A percentile compares a stretch with the other conserved stretches of the same genome.
Evolutionary conservation across 1,140 invertebrate species (phyloP).

Genomic region (Coptotermes formosanus): DNA sequence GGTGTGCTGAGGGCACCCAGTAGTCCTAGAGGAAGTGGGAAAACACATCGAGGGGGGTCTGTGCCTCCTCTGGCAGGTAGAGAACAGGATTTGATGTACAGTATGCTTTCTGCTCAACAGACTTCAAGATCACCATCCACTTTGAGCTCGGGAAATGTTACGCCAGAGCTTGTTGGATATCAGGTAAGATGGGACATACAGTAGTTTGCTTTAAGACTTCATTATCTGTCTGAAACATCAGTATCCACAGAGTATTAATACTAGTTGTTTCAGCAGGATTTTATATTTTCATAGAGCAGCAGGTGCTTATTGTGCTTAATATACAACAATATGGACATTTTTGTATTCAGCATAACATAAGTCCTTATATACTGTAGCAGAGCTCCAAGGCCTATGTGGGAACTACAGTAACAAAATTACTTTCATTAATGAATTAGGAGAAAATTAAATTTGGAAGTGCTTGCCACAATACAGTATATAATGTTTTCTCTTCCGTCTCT

Average conservation of each 20-base stretch:
- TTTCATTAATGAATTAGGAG: too few relatives aligned
- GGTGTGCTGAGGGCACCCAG: conserved; percentile 36
- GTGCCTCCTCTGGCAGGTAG: conserved; percentile 38
- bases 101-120: neutral
- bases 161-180: conserved; percentile 47
- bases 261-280: too few relatives aligned
- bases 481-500: too few relatives aligned
- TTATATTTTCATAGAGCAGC: too few relatives aligned
- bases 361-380: too few relatives aligned
- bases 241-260: neutral
- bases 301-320: too few relatives aligned
- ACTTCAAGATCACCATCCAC: conserved; percentile 36
- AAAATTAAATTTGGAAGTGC: too few relatives aligned
- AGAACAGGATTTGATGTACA: conserved; percentile 13
- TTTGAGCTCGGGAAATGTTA: conserved; percentile 43
- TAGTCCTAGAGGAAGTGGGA: conserved; percentile 42
- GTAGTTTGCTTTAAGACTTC: neutral
- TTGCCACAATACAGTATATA: too few relatives aligned
- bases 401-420: too few relatives aligned
- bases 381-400: too few relatives aligned
- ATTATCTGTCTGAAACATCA: neutral
- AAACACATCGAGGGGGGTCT: conserved; percentile 39
- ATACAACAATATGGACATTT: too few relatives aligned
- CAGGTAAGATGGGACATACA: conserved; percentile 42
- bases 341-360: too few relatives aligned